Percentiles rank a stretch among this genome's conserved stretches.
phyloP scores from a whole-genome alignment of 2,888 invertebrate species.

The Salticus scenicus region DNA sequence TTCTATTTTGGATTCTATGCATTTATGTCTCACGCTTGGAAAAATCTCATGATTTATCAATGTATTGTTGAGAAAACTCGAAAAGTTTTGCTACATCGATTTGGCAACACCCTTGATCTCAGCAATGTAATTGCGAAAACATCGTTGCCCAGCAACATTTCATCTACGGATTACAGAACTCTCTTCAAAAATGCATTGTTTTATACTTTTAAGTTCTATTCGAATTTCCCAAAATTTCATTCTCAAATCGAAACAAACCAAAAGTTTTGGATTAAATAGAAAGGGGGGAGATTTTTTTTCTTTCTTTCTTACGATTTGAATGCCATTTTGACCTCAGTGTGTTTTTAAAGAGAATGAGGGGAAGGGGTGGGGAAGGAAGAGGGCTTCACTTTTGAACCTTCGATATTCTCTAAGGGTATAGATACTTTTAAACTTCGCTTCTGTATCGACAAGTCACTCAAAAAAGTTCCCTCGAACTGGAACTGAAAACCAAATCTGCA shows the following conservation, averaged over 20 bases:
- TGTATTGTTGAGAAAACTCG: neutral
- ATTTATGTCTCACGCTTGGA: neutral
- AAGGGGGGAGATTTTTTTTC: neutral
- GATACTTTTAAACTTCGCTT: conserved; percentile 66
- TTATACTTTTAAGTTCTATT: neutral
- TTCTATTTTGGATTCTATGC: neutral
- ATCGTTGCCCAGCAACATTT: conserved; percentile 23
- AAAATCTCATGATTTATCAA: conserved; percentile 9
- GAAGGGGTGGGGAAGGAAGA: neutral
- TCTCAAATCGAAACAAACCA: conserved; percentile 35
- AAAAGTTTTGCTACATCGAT: conserved; percentile 8
- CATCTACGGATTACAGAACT: neutral
- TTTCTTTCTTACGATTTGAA: neutral
- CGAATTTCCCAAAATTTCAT: neutral
- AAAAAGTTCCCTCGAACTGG: conserved; percentile 17
- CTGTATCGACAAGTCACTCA: conserved; percentile 67
- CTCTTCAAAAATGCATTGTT: conserved; percentile 3
- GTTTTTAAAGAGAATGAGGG: neutral
- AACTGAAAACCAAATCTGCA: neutral
- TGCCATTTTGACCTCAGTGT: conserved; percentile 6
- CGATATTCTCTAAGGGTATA: conserved; percentile 50
- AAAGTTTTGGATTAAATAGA: conserved; percentile 32
- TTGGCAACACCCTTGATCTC: neutral
- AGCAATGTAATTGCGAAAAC: conserved; percentile 50
- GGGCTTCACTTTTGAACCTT: neutral